A percentile compares a stretch with the other conserved stretches of the same genome.
phyloP scores from a whole-genome alignment of 30 jellyfish, hydroid and myxozoan species.

The Nemopilema nomurai region DNA sequence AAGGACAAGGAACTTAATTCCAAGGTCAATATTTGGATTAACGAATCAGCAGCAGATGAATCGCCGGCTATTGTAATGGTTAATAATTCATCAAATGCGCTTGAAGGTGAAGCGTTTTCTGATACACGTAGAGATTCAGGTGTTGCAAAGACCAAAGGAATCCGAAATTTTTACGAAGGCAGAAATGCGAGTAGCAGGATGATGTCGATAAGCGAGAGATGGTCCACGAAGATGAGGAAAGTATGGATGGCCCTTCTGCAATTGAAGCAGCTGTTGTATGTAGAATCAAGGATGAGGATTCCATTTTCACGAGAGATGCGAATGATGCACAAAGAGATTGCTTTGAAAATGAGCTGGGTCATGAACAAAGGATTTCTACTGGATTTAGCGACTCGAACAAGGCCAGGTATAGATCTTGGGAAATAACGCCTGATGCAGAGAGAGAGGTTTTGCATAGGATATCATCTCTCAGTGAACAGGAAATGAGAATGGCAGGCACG shows the following conservation, averaged over 20 bases:
- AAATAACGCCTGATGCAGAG: constrained; percentile 32
- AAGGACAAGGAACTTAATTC: neutral
- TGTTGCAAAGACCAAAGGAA: neutral
- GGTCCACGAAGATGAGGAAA: neutral
- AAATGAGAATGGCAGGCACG: neutral
- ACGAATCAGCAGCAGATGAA: neutral
- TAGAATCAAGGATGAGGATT: neutral
- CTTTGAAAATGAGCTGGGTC: neutral
- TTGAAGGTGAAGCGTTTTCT: neutral
- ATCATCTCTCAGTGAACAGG: constrained; percentile 10
- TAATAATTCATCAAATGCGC: constrained; percentile 15
- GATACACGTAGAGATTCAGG: neutral
- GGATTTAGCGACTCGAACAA: constrained; percentile 2
- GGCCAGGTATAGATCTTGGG: constrained; percentile 41
- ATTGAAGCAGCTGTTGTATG: neutral
- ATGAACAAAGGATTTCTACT: neutral
- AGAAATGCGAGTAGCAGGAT: no score
- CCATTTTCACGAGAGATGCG: neutral
- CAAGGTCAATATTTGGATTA: constrained; percentile 3
- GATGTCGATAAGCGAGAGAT: no score
- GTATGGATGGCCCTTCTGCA: neutral
- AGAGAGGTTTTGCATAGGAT: constrained; percentile 48
- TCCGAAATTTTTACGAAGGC: no score
- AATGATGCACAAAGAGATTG: neutral
- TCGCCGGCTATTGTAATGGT: neutral